Evolutionary conservation across 2,797 vertebrate species (phyloP).

Genomic region (Heteromormyrus szaboi): DNA sequence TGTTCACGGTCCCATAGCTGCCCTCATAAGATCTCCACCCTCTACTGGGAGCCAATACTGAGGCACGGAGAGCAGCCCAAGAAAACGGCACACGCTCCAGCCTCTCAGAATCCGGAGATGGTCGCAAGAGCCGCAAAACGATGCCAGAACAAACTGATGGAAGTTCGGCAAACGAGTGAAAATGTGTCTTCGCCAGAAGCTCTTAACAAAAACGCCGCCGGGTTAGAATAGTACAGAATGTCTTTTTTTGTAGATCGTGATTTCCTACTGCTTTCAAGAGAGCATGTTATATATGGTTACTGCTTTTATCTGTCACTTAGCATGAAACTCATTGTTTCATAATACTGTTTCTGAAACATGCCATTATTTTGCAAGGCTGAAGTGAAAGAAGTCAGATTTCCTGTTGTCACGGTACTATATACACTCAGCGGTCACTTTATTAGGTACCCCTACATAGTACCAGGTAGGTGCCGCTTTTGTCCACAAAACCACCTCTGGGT

Average conservation of each 20-base stretch:
- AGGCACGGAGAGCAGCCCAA: slow-evolving; percentile 17
- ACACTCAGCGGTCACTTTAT: slow-evolving; percentile 55
- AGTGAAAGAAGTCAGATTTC: slow-evolving; percentile 24
- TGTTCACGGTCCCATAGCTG: slow-evolving; percentile 60
- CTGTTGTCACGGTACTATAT: slow-evolving; percentile 44
- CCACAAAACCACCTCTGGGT: neutral
- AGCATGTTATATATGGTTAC: slow-evolving; percentile 38
- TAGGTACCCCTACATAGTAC: neutral
- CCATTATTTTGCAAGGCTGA: slow-evolving; percentile 35
- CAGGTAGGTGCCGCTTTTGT: neutral
- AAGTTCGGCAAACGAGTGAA: neutral
- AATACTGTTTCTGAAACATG: slow-evolving; percentile 43
- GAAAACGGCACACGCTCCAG: slow-evolving; percentile 21
- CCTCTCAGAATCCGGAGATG: slow-evolving; percentile 28
- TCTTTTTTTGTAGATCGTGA: slow-evolving; percentile 38
- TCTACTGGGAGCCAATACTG: slow-evolving; percentile 4
- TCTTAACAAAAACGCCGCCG: neutral
- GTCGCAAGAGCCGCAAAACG: slow-evolving; percentile 33
- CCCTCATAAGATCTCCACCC: slow-evolving; percentile 31
- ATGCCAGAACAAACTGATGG: neutral
- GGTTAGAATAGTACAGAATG: slow-evolving; percentile 46
- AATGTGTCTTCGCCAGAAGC: neutral
- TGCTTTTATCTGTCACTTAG: slow-evolving; percentile 43
- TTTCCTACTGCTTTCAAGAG: slow-evolving; percentile 57
- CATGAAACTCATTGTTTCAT: slow-evolving; percentile 55